These are phyloP conservation scores for Ctenomys sociabilis DNA, from an alignment of 2,113 vertebrate species.

Conservation along the genomic window DNA sequence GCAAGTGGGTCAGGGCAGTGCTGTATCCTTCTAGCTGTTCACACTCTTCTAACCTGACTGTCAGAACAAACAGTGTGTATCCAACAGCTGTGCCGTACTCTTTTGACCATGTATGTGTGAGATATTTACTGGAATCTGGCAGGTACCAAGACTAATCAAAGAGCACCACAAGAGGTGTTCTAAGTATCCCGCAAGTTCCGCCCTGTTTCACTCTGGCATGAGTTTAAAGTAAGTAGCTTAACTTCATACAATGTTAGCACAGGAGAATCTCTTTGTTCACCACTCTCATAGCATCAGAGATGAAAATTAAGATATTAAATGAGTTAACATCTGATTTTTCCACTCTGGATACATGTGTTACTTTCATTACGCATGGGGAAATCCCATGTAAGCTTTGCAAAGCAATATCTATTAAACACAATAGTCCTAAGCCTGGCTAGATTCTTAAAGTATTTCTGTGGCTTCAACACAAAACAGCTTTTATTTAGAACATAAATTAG, in stretches of 20 bases:
- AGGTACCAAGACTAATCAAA: neutral
- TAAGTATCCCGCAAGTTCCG: neutral
- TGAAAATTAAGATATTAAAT: slow-evolving; percentile 14
- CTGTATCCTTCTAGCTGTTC: neutral
- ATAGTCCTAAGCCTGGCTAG: slow-evolving; percentile 6
- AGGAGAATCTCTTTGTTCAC: neutral
- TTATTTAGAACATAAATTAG: slow-evolving; percentile 67
- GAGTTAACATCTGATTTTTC: neutral
- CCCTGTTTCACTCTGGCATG: neutral
- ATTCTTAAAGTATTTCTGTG: slow-evolving; percentile 38
- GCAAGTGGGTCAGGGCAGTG: neutral
- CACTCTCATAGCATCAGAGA: neutral
- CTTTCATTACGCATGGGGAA: neutral
- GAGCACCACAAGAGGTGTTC: neutral
- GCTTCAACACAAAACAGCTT: slow-evolving; percentile 61
- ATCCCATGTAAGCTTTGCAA: slow-evolving; percentile 38
- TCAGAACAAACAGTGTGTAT: neutral
- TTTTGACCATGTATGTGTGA: neutral
- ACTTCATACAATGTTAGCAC: neutral
- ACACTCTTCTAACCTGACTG: neutral
- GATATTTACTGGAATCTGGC: neutral
- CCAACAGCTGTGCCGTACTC: neutral
- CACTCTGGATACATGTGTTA: neutral
- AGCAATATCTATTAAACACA: slow-evolving; percentile 1
- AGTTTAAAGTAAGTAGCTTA: neutral